Base-by-base conservation (phyloP, 2,797 vertebrate genomes). In the Strix occidentalis region DNA sequence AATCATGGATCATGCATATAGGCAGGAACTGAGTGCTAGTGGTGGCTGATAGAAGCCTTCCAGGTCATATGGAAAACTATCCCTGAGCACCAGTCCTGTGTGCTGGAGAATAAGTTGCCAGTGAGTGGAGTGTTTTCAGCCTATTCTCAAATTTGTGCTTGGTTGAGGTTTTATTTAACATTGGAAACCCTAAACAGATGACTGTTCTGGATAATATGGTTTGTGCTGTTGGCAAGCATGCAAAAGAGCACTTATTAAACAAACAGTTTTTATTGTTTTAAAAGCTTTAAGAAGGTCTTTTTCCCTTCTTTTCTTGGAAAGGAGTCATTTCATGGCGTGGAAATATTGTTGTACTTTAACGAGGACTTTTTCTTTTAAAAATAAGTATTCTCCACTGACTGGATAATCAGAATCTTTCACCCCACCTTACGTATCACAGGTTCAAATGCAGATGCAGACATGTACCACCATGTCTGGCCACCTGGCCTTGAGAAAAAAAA, bases 221-320 rank as follows among this genome's bases (percentile, higher is more conserved):
- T 96, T 96, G 58, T 76, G 84, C 51, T 95, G 54, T 72, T 96
- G 96, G 94, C 84, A 94, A 92, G 84, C 78, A 72, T 86, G 93
- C 90, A 94, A 93, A 95, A 95, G 84, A 94, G 61, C 82, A 93
- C 90, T 96, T 94, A 96, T 95, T 97, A 96, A 97, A 92, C 94
- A 97, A 97, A 93, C 89, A 96, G 39, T 65, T 97, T 95, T 94
- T 94, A 96, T 94, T 97, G 90, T 92, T 97, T 92, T 85, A 93
- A 88, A 95, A 87, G 89, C 61, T 92, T 94, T 91, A 92, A 81
- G 85, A 84, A 70, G 61, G 50, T 9, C 24, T 81, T 94, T 91
- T 7, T 6, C 63, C 56, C 21, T n/a, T 84, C 54, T 95, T 93
- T 80, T 77, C 84, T 93, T 92, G 84, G 88, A 94, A 94, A 94